Base-by-base conservation (phyloP, 2,888 invertebrate species). In the Stictocephala bisonia region DNA sequence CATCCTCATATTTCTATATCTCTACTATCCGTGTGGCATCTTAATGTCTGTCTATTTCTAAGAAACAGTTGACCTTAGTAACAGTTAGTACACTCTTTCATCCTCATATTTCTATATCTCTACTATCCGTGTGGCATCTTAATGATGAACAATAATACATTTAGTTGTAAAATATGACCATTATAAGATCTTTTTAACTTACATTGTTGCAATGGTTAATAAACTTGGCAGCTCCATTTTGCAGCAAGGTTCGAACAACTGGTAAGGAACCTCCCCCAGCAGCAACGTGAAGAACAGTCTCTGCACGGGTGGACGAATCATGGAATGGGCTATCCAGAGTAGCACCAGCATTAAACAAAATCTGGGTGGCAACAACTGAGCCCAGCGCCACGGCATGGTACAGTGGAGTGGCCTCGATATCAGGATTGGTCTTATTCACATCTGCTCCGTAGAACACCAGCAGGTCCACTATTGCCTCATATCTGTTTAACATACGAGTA, bases 221-320 rank as follows among this genome's bases (percentile, higher is more conserved):
- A 69, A 31, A 69, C 24, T 69, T 69, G 13, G 24, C 11, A 31
- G 69, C 69, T 20, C 69, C 69, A 26, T 18, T 18, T 2, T 48
- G 84, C 1, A 87, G 82, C 1, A 88, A 84, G 82, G 87, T 86
- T 44, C 82, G 84, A 0, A 87, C 80, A 0, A 88, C 84, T n/a
- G 86, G 85, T 13, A 85, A 48, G 75, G 86, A 85, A 0, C 87
- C 87, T 11, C 84, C 79, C 1, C 84, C 83, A 26, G 88, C 87
- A 50, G 88, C 88, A 22, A 87, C 85, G 79, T 88, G 88, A 3
- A 88, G 83, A 3, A 87, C 86, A 6, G 87, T 87, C 75, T 82
- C 83, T 71, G 20, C 24, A 20, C 40, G 51, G 3, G 13, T 51
- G 3, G 81, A 81, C 31, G 81, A 78, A 18, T 80, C 79, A 26